phyloP scores from a whole-genome alignment of 2,797 vertebrate genomes.

The Thripadectes ignobilis region DNA sequence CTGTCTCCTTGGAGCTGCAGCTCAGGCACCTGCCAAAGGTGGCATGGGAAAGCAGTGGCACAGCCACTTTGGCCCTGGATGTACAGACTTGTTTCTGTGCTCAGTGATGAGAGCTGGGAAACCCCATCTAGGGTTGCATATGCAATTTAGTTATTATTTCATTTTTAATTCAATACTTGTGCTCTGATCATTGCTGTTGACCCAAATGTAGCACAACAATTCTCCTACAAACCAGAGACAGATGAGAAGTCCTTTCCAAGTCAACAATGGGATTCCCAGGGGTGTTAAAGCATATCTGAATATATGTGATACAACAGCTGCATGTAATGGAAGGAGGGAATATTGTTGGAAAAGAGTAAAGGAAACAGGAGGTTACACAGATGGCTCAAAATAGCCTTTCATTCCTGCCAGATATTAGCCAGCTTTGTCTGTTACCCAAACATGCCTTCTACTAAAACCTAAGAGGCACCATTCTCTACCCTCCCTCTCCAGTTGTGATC shows the following conservation, averaged over 20 bases:
- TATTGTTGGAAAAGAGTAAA: neutral
- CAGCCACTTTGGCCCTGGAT: neutral
- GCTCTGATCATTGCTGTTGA: neutral
- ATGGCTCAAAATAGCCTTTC: neutral
- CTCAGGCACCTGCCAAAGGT: neutral
- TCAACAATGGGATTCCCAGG: neutral
- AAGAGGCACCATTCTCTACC: neutral
- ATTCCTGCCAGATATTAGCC: neutral
- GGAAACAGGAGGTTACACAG: neutral
- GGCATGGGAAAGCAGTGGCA: neutral
- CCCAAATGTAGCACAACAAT: neutral
- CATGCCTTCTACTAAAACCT: neutral
- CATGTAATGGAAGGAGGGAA: neutral
- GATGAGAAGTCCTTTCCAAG: neutral
- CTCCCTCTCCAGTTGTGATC: neutral
- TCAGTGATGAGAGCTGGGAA: neutral
- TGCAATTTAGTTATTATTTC: neutral
- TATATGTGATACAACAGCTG: neutral
- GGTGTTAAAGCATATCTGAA: neutral
- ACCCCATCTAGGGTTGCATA: neutral
- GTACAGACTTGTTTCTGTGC: neutral
- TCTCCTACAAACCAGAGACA: neutral
- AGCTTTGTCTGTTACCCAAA: neutral
- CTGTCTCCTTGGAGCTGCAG: neutral
- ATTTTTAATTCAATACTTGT: neutral